Evolutionary conservation across 2,113 vertebrate genomes (phyloP).

Genomic region (Ivindomyrus marchei): DNA sequence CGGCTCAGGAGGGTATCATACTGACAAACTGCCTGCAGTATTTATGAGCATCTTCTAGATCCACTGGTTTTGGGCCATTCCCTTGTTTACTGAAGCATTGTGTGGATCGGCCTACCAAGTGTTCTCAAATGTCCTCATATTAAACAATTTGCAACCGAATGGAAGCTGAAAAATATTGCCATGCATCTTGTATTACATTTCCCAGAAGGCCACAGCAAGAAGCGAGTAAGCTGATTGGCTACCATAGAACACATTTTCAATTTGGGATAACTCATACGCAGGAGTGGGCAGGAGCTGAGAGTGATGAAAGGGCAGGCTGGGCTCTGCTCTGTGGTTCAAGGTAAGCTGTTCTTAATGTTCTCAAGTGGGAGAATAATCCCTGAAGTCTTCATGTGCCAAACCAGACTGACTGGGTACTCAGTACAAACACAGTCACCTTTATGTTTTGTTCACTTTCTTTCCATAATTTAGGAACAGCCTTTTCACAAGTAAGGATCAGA

Average conservation of each 20-base stretch:
- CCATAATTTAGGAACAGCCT: neutral
- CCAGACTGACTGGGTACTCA: neutral
- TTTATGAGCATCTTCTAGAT: neutral
- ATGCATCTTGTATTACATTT: neutral
- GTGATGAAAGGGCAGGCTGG: neutral
- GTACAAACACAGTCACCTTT: neutral
- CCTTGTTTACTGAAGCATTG: neutral
- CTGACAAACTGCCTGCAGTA: neutral
- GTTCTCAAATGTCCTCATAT: neutral
- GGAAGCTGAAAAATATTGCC: neutral
- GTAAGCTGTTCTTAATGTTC: neutral
- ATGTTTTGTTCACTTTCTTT: neutral
- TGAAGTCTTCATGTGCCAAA: neutral
- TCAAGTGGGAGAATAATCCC: neutral
- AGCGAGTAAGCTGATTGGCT: neutral
- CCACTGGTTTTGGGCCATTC: neutral
- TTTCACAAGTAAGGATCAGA: neutral
- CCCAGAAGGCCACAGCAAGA: neutral
- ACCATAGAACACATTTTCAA: neutral
- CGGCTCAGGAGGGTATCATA: neutral
- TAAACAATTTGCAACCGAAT: neutral
- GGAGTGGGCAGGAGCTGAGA: neutral
- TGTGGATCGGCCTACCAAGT: neutral
- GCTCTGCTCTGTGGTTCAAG: neutral
- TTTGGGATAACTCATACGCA: no score